phyloP scores from a whole-genome alignment of 2,888 invertebrate species.

The Calameuta idolon region DNA sequence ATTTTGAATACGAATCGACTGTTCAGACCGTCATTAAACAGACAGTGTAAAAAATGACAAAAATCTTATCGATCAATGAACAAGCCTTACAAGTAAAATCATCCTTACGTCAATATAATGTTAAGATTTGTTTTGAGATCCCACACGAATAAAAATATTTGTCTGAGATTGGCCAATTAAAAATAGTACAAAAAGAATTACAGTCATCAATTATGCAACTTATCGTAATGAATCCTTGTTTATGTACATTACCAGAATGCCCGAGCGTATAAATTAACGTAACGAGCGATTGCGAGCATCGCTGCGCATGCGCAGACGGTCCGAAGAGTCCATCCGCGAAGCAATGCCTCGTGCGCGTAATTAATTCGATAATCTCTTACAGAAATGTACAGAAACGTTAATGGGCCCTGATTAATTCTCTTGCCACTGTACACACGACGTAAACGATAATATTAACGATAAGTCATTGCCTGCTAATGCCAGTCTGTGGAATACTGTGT shows the following conservation, averaged over 20 bases:
- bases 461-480: conserved; percentile 57
- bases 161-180: conserved; percentile 17
- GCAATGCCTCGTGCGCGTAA: neutral
- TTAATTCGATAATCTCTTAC: conserved; percentile 27
- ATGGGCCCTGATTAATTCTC: conserved; percentile 45
- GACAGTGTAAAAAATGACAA: neutral
- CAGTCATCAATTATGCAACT: neutral
- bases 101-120: conserved; percentile 7
- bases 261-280: neutral
- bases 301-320: neutral
- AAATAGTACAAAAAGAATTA: neutral
- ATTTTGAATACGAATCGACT: conserved; percentile 7
- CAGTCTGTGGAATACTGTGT: conserved; percentile 63
- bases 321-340: neutral
- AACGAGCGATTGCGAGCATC: neutral
- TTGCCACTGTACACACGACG: conserved; percentile 64
- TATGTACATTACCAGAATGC: conserved; percentile 10
- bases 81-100: conserved; percentile 12
- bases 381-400: conserved; percentile 49
- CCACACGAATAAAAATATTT: conserved; percentile 5
- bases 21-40: conserved; percentile 10
- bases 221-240: neutral
- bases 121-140: conserved; percentile 10
- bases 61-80: conserved; percentile 14
- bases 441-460: conserved; percentile 54